phyloP scores from a whole-genome alignment of 2,888 invertebrate species.

The Carpatolechia fugitivella region DNA sequence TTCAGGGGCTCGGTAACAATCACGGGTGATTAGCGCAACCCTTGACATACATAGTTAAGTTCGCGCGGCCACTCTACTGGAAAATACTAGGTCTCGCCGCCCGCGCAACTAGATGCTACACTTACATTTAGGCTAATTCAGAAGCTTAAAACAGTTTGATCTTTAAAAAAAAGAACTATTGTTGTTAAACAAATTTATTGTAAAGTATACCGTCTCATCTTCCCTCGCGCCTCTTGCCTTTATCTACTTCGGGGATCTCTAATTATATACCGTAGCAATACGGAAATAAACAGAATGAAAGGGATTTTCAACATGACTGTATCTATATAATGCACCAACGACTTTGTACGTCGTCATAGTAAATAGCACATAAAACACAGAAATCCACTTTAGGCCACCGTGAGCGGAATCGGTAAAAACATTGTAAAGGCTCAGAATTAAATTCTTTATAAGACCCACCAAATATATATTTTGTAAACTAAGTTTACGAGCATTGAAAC shows the following conservation, averaged over 20 bases:
- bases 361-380: neutral
- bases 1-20: constrained; percentile 68
- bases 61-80: constrained; percentile 68
- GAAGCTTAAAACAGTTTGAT: neutral
- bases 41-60: constrained; percentile 71
- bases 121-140: neutral
- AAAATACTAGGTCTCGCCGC: constrained; percentile 65
- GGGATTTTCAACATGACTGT: neutral
- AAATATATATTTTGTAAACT: neutral
- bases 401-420: neutral
- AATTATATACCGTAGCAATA: too few species aligned
- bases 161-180: too few species aligned
- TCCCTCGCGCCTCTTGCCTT: too few species aligned
- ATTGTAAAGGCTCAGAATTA: neutral
- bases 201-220: too few species aligned
- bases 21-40: constrained; percentile 68
- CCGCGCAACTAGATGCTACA: constrained; percentile 38
- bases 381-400: neutral
- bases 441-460: neutral
- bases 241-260: too few species aligned
- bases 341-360: neutral
- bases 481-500: neutral
- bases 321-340: neutral
- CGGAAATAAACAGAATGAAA: too few species aligned
- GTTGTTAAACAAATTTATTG: too few species aligned